Evolutionary conservation across 1,140 invertebrate genomes (phyloP), one percentile per base, ranked within the genome.

Genomic region (Caenorhabditis latens): DNA sequence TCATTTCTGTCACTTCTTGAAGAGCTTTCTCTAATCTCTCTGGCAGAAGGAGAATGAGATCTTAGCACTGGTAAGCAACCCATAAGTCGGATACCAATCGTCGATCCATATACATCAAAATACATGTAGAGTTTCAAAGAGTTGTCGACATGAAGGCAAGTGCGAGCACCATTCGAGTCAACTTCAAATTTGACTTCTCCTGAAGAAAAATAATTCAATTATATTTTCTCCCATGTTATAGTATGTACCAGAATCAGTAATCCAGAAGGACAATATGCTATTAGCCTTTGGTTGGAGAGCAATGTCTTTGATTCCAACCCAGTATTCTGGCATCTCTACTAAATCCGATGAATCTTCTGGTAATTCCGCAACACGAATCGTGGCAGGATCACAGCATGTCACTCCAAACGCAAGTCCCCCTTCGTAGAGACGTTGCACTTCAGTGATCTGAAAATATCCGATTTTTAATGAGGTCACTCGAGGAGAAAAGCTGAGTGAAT

Each of bases 261-360:
- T 94, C 87, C 95, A 96, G 91, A 98, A 96, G n/a, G 95, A 95
- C 7, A 99, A 95, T 93, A 98, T 96, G 93, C 98, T 97, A 0
- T 96, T 96, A 42, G 95, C 94, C 86, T 96, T 94, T 0, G 97
- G 95, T 53, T 94, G 95, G 46, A 95, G 95, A 0, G 96, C 96
- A 3, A 98, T 96, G 92, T 98, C 96, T 90, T 97, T 96, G 89
- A 96, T 96, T 0, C 98, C 96, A 2, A 98, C 96, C 97, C 97
- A 99, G 92, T 99, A 99, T 91, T 99, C 97, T 0, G 95, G 96
- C 21, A 97, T 94, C 92, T 99, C 97, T 2, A 99, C 93, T 0
- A 99, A 93, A 43, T 96, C 94, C 90, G 98, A 96, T 0, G 96
- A 95, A 93, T 98, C 97, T 89, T 98, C 97, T 0, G 97, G 97